Conservation (phyloP, 2,888 invertebrate genomes). For the Stegana nigrithorax region DNA sequence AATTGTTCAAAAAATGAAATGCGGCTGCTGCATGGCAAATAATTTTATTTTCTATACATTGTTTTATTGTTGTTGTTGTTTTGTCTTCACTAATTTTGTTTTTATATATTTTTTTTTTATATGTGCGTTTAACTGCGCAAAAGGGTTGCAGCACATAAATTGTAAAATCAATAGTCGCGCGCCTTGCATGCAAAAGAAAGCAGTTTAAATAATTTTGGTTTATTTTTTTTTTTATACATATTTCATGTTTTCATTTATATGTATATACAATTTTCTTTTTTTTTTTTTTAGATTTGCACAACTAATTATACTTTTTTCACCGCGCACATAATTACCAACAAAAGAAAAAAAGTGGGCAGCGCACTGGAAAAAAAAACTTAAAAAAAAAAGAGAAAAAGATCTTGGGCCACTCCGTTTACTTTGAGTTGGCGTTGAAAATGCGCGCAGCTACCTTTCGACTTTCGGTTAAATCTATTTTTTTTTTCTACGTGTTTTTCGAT, state of each 20-base stretch:
- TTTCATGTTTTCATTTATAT: background rate
- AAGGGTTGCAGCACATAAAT: slow-evolving; percentile 24
- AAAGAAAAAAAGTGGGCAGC: background rate
- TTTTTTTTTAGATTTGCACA: slow-evolving; percentile 31
- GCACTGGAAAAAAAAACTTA: background rate
- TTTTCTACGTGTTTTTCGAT: background rate
- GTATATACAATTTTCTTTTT: background rate
- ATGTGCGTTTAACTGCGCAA: background rate
- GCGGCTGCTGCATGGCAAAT: slow-evolving; percentile 12
- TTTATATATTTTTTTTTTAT: background rate
- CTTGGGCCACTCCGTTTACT: background rate
- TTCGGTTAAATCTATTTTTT: slow-evolving; percentile 2
- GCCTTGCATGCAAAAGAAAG: slow-evolving; percentile 16
- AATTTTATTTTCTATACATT: slow-evolving; percentile 10
- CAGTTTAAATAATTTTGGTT: background rate
- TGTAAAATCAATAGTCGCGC: slow-evolving; percentile 43
- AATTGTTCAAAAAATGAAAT: slow-evolving; percentile 37
- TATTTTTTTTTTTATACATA: background rate
- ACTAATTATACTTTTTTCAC: slow-evolving; percentile 43
- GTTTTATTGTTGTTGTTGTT: background rate
- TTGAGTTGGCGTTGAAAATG: slow-evolving; percentile 15
- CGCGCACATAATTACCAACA: slow-evolving; percentile 40
- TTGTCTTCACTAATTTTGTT: background rate
- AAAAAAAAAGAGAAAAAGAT: background rate
- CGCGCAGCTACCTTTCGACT: slow-evolving; percentile 6